A percentile compares a stretch with the other conserved stretches of the same genome.
phyloP scores from a whole-genome alignment of 1,140 invertebrate species.

The Planococcus citri region DNA sequence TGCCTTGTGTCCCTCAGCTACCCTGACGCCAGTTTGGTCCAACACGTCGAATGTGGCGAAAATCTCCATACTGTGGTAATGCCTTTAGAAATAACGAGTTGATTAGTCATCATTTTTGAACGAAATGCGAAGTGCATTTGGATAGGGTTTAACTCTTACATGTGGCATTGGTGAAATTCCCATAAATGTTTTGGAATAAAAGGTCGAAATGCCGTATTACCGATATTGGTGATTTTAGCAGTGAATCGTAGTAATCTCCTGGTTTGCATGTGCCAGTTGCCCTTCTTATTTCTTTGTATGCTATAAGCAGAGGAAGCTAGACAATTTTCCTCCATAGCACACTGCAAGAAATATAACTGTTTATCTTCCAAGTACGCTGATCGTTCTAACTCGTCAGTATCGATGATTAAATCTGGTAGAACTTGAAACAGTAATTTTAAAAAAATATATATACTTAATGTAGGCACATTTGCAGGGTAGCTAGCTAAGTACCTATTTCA shows the following conservation, averaged over 20 bases:
- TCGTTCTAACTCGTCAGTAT: conserved; percentile 59
- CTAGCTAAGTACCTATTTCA: no score
- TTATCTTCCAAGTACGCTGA: conserved; percentile 78
- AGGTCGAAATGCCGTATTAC: conserved; percentile 80
- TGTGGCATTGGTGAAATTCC: conserved; percentile 96
- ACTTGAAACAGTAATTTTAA: no score
- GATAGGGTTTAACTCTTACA: conserved; percentile 42
- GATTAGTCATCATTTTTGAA: neutral
- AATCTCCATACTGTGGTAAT: conserved; percentile 97
- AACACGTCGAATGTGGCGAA: conserved; percentile 93
- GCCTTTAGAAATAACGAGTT: conserved; percentile 48
- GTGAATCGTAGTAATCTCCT: conserved; percentile 80
- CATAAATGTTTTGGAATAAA: conserved; percentile 79
- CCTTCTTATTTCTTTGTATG: conserved; percentile 48
- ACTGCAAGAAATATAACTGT: conserved; percentile 73
- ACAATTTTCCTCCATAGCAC: conserved; percentile 95
- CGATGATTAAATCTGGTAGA: conserved; percentile 75
- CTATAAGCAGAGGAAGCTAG: conserved; percentile 70
- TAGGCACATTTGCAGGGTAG: no score
- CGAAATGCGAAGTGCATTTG: neutral
- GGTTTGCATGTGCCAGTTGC: conserved; percentile 63
- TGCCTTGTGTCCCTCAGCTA: conserved; percentile 92
- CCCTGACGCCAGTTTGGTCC: conserved; percentile 51
- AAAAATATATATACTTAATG: no score
- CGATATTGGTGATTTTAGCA: conserved; percentile 74